Base-by-base conservation (phyloP, 2,888 invertebrate species). In the Druceiella hillmani region DNA sequence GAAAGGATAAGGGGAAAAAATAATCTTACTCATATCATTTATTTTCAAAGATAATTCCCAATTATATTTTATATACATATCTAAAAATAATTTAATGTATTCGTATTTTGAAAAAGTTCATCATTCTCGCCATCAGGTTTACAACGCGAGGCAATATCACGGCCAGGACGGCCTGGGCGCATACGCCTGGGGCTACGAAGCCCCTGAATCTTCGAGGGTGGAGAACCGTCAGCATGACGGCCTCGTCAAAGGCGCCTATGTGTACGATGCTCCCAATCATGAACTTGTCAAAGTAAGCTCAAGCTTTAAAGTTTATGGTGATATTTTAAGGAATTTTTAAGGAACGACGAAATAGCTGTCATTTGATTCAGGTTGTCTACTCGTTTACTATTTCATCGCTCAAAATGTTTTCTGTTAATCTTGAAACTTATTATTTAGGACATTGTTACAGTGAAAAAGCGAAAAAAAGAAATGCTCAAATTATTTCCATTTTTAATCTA, bases 151-250 rank as follows among this genome's bases (percentile, higher is more conserved):
- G 40, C 84, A 84, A 52, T 84, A 75, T 57, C 83, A 84, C 52
- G 83, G 83, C 0, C 84, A 84, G 38, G 77, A 78, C 44, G 78
- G 78, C n/a, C 59, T 78, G 30, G 86, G 86, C 2, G 78, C 79
- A 10, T 83, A 81, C 52, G 72, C 76, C 1, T 86, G 83, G 50
- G 86, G 86, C 1, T 86, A 85, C 57, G 69, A 77, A 40, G 78
- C 81, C 3, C 83, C 84, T 29, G 79, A 85, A 53, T 85, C 85
- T 36, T 74, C 83, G 3, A 81, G 85, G 56, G 76, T 81, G 26
- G 86, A 87, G 60, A 77, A 78, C 55, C 78, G 83, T 36, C 74
- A 76, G 41, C 67, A 75, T 1, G 72, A 76, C 32, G 85, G 86
- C 11, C 75, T 79, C 37, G 77, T 86, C 11, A 64, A 72, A 14